Evolutionary conservation across 2,888 invertebrate species (phyloP).

Genomic region (Agrilus mali): DNA sequence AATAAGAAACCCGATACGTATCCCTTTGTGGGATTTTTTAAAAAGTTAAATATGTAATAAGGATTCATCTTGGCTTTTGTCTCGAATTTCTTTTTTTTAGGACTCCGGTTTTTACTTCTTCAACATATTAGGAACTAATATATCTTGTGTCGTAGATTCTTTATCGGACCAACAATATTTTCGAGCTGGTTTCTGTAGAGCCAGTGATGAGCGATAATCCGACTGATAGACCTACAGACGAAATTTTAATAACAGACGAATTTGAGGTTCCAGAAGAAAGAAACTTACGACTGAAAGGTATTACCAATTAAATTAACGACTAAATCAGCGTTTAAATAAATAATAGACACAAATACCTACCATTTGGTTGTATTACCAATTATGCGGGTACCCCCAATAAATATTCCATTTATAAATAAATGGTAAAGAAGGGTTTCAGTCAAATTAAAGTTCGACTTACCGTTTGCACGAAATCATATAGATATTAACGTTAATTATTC

Average conservation of each 20-base stretch:
- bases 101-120: neutral
- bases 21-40: too few relatives aligned
- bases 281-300: conserved; percentile 69
- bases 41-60: too few relatives aligned
- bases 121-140: too few relatives aligned
- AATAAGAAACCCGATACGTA: too few relatives aligned
- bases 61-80: neutral
- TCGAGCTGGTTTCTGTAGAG: conserved; percentile 84
- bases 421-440: too few relatives aligned
- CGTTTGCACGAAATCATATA: conserved; percentile 1
- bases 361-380: too few relatives aligned
- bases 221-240: conserved; percentile 40
- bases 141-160: conserved; percentile 52
- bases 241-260: conserved; percentile 46
- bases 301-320: neutral
- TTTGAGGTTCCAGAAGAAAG: conserved; percentile 59
- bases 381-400: too few relatives aligned
- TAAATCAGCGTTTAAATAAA: neutral
- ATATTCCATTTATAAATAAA: too few relatives aligned
- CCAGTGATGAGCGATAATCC: conserved; percentile 61
- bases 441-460: too few relatives aligned
- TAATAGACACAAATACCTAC: too few relatives aligned
- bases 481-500: conserved; percentile 1
- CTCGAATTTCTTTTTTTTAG: neutral
- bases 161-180: conserved; percentile 92